Evolutionary conservation across 2,888 invertebrate species (phyloP).

Genomic region (Deroplatys truncata): DNA sequence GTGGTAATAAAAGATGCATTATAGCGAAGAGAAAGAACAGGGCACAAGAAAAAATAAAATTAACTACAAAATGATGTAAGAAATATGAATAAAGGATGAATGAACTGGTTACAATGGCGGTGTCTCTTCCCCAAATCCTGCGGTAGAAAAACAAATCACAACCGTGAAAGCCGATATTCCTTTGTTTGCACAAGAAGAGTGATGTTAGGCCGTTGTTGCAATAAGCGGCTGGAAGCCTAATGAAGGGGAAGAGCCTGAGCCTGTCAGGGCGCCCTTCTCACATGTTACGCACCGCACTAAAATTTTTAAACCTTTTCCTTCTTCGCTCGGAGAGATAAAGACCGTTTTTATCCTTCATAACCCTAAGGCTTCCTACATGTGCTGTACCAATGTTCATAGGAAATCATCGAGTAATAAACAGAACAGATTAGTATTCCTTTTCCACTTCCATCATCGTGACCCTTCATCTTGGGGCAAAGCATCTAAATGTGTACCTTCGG

Average conservation of each 20-base stretch:
- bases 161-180: neutral
- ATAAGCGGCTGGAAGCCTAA: neutral
- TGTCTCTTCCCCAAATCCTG: neutral
- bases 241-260: neutral
- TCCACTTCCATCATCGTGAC: neutral
- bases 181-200: neutral
- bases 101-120: neutral
- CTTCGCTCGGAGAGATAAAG: neutral
- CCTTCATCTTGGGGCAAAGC: neutral
- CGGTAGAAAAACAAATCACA: neutral
- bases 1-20: too few species aligned
- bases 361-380: neutral
- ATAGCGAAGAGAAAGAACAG: too few species aligned
- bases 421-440: neutral
- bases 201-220: neutral
- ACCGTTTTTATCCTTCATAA: neutral
- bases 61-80: too few species aligned
- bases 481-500: neutral
- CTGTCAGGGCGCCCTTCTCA: neutral
- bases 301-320: neutral
- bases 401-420: neutral
- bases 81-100: neutral
- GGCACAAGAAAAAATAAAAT: too few species aligned
- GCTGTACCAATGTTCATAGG: neutral
- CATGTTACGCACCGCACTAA: neutral